Conservation (phyloP, 2,888 invertebrate genomes). For the Cephonodes hylas region DNA sequence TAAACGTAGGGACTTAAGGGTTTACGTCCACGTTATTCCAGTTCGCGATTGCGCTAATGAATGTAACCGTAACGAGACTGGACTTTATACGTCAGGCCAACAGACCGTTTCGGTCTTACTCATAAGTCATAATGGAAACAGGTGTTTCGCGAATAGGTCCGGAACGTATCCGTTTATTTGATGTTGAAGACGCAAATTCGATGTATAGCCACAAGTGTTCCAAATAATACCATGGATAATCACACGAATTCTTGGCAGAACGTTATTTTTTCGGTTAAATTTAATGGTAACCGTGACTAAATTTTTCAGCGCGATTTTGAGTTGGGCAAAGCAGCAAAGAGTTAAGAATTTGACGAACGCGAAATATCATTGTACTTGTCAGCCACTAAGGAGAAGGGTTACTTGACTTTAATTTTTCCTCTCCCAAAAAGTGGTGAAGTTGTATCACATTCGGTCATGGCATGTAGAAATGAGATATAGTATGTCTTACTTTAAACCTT, state of each 20-base stretch:
- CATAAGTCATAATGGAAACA: slow-evolving; percentile 28
- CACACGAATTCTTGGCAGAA: background rate
- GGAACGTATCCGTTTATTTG: background rate
- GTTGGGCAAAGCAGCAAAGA: no score
- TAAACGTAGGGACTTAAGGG: background rate
- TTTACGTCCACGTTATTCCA: background rate
- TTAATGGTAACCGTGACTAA: no score
- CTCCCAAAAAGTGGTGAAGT: no score
- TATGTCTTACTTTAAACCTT: no score
- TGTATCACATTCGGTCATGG: no score
- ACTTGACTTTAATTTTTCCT: no score
- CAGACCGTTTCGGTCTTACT: slow-evolving; percentile 23
- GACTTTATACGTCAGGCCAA: slow-evolving; percentile 29
- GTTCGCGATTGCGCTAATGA: background rate
- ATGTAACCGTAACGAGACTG: slow-evolving; percentile 10
- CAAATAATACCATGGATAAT: background rate
- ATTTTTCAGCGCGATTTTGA: no score
- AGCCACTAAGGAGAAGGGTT: no score
- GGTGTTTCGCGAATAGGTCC: background rate
- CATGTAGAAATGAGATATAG: no score
- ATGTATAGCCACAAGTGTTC: background rate
- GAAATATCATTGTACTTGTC: no score
- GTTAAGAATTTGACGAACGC: no score
- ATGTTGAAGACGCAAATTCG: background rate
- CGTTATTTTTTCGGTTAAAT: no score